Conservation (phyloP, 2,113 vertebrate species). For the Microcebus ravelobensis region DNA sequence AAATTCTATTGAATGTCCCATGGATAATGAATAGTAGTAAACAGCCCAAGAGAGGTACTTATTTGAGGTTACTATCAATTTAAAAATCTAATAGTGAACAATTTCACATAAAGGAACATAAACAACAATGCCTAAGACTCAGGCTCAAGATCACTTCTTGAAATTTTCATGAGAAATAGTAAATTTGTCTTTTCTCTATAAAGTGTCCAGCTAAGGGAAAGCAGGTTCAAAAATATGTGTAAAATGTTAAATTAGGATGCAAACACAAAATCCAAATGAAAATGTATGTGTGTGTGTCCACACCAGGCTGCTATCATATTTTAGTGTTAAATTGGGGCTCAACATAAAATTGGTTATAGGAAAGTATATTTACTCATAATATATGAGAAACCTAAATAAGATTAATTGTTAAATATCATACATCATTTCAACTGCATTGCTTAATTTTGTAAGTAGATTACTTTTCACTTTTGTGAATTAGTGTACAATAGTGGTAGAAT, state of each 20-base stretch:
- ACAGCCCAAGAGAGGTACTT: not conserved
- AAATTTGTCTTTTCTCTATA: not conserved
- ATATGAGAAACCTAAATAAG: not conserved
- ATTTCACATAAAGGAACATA: not conserved
- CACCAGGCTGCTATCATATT: not conserved
- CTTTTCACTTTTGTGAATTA: constrained; percentile 48
- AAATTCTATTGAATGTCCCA: not conserved
- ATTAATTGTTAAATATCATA: constrained; percentile 10
- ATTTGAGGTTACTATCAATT: not conserved
- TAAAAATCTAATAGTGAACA: constrained; percentile 25
- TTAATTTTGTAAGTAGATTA: constrained; percentile 13
- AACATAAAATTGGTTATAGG: not conserved
- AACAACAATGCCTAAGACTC: not conserved
- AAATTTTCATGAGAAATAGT: constrained; percentile 19
- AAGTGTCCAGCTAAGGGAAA: not conserved
- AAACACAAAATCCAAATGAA: not conserved
- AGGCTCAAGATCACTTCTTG: not conserved
- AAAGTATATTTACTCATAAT: constrained; percentile 5
- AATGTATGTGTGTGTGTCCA: not conserved
- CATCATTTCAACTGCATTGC: not conserved
- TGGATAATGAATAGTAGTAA: not conserved
- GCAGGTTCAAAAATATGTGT: not conserved
- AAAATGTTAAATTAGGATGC: not conserved
- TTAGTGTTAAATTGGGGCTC: not conserved
- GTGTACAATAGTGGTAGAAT: not conserved